Conservation (phyloP, 2,888 invertebrate genomes). For the Nemurella pictetii region DNA sequence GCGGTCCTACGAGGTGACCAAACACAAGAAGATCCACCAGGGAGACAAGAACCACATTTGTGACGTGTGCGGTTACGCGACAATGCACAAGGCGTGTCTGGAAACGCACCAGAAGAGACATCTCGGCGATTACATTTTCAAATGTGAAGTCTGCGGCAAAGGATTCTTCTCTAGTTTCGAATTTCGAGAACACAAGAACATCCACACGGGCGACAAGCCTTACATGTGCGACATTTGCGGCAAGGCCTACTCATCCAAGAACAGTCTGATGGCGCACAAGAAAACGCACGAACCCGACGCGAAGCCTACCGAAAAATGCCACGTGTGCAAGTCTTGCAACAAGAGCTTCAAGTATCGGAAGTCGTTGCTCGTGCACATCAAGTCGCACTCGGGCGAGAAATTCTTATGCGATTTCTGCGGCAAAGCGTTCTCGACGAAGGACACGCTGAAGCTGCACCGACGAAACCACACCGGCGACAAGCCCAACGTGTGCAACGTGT, state of each 20-base stretch:
- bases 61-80: slow-evolving; percentile 40
- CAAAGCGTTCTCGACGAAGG: slow-evolving; percentile 47
- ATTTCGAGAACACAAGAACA: slow-evolving; percentile 38
- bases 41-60: slow-evolving; percentile 41
- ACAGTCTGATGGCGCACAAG: slow-evolving; percentile 41
- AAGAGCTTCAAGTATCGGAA: slow-evolving; percentile 38
- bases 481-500: slow-evolving; percentile 36
- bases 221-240: slow-evolving; percentile 41
- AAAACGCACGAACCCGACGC: slow-evolving; percentile 42
- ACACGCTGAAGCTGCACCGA: slow-evolving; percentile 47
- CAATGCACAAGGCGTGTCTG: slow-evolving; percentile 41
- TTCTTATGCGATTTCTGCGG: slow-evolving; percentile 50
- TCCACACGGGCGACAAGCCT: slow-evolving; percentile 40
- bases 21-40: slow-evolving; percentile 43
- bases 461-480: slow-evolving; percentile 43
- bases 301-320: slow-evolving; percentile 34
- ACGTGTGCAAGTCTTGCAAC: slow-evolving; percentile 31
- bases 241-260: slow-evolving; percentile 39
- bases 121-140: slow-evolving; percentile 36
- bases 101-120: slow-evolving; percentile 40
- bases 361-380: slow-evolving; percentile 43
- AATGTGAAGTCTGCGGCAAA: slow-evolving; percentile 37
- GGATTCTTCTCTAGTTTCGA: slow-evolving; percentile 40
- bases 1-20: slow-evolving; percentile 42
- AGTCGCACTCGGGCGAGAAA: slow-evolving; percentile 41